Base-by-base conservation (phyloP, 37 sponge, comb jelly and placozoan genomes). In the Beroe ovata region DNA sequence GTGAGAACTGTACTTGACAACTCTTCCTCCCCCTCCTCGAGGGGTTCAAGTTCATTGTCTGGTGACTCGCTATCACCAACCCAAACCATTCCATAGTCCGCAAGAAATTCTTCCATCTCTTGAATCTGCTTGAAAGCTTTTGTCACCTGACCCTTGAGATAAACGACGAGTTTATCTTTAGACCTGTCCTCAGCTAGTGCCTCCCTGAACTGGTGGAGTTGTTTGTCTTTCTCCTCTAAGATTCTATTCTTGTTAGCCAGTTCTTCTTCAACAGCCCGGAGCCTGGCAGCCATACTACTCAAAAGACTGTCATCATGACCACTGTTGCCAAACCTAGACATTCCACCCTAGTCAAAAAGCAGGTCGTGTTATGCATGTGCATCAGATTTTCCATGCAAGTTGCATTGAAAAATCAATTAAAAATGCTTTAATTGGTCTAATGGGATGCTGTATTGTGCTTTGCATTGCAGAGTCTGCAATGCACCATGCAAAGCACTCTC, bases 81-180 rank as follows among this genome's bases (percentile, higher is more conserved):
- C 97, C 97, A 97, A 0, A 94, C 69, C 94, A 97, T 93, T 3
- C 97, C 97, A 88, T 97, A 97, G 91, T 97, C 97, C 90, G 89
- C 93, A 19, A 97, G 93, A 62, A 97, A 97, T 88, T 93, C 93
- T 94, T 96, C 64, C 64, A 90, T 33, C 2, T 77, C 84, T 35
- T 77, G 84, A 26, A 77, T 77, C 84, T 77, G 84, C n/a, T 42
- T 77, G 54, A 39, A 77, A 23, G 84, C 84, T 26, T 23, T 11
- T 29, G 35, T 11, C 8, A 20, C 26, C 28, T 77, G 54, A 26
- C 47, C 22, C 84, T 36, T 30, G 28, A 77, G 47, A 19, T 77
- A 35, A 14, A 23, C 84, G 1, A 77, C 22, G 8, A 77, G 54
- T 35, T 23, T 39, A 4, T 42, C 84, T 3, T 77, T 77, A 25